Evolutionary conservation across 2,888 invertebrate genomes (phyloP).

Genomic region (Cynaeus angustus): DNA sequence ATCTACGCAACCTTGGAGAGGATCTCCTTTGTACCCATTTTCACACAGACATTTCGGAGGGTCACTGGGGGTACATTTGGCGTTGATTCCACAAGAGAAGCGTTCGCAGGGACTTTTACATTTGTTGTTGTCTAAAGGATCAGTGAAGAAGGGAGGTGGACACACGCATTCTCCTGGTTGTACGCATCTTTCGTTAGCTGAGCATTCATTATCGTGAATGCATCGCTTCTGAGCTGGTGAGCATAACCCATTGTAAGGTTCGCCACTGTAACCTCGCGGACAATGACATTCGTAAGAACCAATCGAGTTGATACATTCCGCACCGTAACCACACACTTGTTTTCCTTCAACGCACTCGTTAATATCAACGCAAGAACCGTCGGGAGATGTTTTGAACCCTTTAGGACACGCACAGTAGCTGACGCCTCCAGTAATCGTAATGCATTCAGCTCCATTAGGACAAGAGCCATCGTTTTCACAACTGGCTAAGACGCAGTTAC

Average conservation of each 20-base stretch:
- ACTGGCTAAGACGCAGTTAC: constrained; percentile 88
- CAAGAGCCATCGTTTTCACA: constrained; percentile 88
- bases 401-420: constrained; percentile 96
- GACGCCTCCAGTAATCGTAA: constrained; percentile 90
- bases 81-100: constrained; percentile 91
- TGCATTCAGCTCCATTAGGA: constrained; percentile 91
- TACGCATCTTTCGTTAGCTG: constrained; percentile 90
- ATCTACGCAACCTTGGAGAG: constrained; percentile 87
- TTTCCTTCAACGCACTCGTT: constrained; percentile 87
- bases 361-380: constrained; percentile 89
- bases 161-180: constrained; percentile 94
- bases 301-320: constrained; percentile 86
- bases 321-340: constrained; percentile 88
- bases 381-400: constrained; percentile 84
- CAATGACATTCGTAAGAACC: constrained; percentile 89
- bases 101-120: constrained; percentile 95
- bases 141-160: constrained; percentile 91
- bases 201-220: constrained; percentile 87
- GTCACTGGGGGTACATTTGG: constrained; percentile 91
- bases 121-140: constrained; percentile 86
- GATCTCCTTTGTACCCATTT: constrained; percentile 90
- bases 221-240: constrained; percentile 88
- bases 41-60: constrained; percentile 93
- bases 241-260: constrained; percentile 87
- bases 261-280: constrained; percentile 87